Evolutionary conservation across 2,888 invertebrate genomes (phyloP), one percentile per base, ranked within the genome.

Genomic region (Prosopocoilus inquinatus): DNA sequence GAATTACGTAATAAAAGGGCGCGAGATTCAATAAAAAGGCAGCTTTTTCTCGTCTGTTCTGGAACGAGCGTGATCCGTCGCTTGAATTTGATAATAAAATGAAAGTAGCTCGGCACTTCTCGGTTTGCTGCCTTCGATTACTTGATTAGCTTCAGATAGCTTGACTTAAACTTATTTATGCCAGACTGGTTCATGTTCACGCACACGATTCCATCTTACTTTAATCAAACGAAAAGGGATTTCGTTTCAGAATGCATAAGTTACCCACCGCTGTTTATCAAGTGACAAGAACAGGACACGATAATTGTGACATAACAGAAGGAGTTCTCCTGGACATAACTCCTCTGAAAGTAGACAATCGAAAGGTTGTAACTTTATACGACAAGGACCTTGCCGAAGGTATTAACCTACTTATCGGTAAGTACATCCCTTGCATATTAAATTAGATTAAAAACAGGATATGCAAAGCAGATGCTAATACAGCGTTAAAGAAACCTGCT

Each of bases 321-420:
- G 87, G 87, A 48, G 84, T 85, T 71, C 77, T 87, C 9, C 76
- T 88, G 56, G 88, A 88, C 75, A 87, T 87, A 65, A 86, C 86
- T 47, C 87, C 87, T 9, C 79, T 87, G 58, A 82, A 84, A 67
- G 85, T 87, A 64, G 83, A 82, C 67, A 84, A 84, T 44, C 78
- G 78, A 65, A 86, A 87, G 68, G 80, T 88, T 62, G 85, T 88
- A 71, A 87, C 87, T 4, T 79, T 88, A 28, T 87, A 87, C 70
- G 88, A 88, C 73, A 87, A 87, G 76, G 87, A 88, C 74, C 81
- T 88, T 59, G 84, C 84, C 47, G 87, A 87, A 73, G 88, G 88
- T 61, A 84, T 85, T 70, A 88, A 88, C 78, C 81, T 87, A 66
- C 81, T 87, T 64, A 87, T 87, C 79, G 88, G 87, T 87, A 72